Evolutionary conservation across 2,113 vertebrate species (phyloP).

Genomic region (Chloropsis cyanopogon): DNA sequence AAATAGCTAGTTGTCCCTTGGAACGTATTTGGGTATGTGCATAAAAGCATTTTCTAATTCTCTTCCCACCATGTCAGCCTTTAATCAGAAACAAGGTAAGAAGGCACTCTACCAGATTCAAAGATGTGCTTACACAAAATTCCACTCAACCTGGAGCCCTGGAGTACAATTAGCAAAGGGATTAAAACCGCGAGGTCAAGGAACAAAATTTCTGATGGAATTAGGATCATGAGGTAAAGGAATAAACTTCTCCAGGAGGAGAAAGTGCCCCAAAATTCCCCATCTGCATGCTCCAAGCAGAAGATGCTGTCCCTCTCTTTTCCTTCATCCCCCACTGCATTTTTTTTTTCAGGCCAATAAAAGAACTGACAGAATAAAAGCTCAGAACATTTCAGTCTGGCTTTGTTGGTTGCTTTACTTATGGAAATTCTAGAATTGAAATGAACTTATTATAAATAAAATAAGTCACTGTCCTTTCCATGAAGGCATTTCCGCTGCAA

Average conservation of each 20-base stretch:
- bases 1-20: neutral
- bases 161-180: neutral
- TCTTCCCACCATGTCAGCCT: neutral
- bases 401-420: neutral
- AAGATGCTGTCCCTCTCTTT: neutral
- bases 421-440: neutral
- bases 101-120: neutral
- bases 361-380: neutral
- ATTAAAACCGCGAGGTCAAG: neutral
- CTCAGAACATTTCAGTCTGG: neutral
- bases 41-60: neutral
- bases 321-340: neutral
- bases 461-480: neutral
- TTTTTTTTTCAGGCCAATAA: neutral
- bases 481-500: neutral
- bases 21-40: neutral
- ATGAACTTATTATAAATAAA: neutral
- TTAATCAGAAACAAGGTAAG: neutral
- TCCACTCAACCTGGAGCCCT: neutral
- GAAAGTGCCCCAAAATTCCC: neutral
- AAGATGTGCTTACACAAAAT: neutral
- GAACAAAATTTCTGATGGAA: neutral
- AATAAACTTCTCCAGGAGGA: neutral
- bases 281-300: neutral
- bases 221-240: neutral